These are phyloP conservation scores for Fregetta grallaria DNA, from an alignment of 2,113 vertebrate species.

Conservation along the genomic window DNA sequence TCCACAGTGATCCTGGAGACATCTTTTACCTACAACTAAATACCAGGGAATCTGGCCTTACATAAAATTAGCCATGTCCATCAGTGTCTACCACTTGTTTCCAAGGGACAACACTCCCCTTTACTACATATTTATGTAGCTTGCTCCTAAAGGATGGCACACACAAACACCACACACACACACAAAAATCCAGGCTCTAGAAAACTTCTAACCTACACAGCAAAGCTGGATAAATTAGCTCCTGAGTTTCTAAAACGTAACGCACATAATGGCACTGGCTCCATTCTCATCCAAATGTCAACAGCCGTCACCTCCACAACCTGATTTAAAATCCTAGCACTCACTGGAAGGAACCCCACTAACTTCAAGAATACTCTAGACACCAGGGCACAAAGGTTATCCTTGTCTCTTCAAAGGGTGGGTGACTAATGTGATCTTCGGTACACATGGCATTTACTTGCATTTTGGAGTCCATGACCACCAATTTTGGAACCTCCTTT, in stretches of 20 bases:
- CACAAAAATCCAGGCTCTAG: background rate
- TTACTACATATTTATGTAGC: background rate
- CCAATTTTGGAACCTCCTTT: background rate
- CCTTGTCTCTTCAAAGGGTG: background rate
- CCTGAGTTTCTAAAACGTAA: background rate
- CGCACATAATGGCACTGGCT: background rate
- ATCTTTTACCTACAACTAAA: background rate
- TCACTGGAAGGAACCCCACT: background rate
- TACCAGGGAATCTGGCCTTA: background rate
- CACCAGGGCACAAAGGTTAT: background rate
- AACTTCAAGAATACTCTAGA: background rate
- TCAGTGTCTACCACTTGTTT: fast-evolving
- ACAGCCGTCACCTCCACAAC: background rate
- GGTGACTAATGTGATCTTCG: background rate
- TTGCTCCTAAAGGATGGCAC: background rate
- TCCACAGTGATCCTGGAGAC: background rate
- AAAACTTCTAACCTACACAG: background rate
- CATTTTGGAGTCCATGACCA: background rate
- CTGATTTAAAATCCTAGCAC: background rate
- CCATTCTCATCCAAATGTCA: background rate
- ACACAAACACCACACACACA: background rate
- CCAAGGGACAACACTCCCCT: background rate
- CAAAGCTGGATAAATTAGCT: background rate
- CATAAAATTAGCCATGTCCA: background rate
- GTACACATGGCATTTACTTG: background rate